A percentile compares a stretch with the other conserved stretches of the same genome.
Evolutionary conservation across 1,140 invertebrate species (phyloP).

Genomic region (Venturia canescens): DNA sequence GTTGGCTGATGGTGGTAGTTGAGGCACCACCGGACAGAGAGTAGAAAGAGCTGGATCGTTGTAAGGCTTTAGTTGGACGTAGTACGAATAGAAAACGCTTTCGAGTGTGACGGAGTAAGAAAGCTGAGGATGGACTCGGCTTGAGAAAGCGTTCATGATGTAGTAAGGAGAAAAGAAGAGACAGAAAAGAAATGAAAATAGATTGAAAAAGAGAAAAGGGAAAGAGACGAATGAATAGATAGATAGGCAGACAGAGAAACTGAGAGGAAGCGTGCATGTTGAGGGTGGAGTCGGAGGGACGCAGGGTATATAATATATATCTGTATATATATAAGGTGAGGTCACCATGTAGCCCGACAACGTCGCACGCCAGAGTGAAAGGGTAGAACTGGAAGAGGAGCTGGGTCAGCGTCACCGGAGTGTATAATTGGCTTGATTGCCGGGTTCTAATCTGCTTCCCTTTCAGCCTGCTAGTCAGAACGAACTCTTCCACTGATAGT

Average conservation of each 20-base stretch:
- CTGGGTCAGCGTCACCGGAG: constrained; percentile 74
- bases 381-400: constrained; percentile 59
- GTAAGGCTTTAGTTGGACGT: constrained; percentile 65
- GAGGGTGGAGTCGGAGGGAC: constrained; percentile 22
- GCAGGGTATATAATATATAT: background rate
- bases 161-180: constrained; percentile 35
- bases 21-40: constrained; percentile 37
- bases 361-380: background rate
- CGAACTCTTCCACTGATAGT: constrained; percentile 37
- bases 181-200: background rate
- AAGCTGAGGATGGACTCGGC: constrained; percentile 56
- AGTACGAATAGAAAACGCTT: constrained; percentile 63
- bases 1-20: constrained; percentile 53
- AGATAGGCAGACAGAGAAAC: background rate
- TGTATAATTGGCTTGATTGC: constrained; percentile 77
- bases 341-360: constrained; percentile 21
- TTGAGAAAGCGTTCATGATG: constrained; percentile 39
- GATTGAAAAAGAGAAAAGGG: background rate
- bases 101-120: constrained; percentile 49
- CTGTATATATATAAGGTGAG: background rate
- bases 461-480: constrained; percentile 60
- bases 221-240: background rate
- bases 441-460: constrained; percentile 74
- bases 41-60: constrained; percentile 66
- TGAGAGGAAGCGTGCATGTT: constrained; percentile 30